phyloP scores from a whole-genome alignment of 1,140 invertebrate species.

The Drosophila funebris region DNA sequence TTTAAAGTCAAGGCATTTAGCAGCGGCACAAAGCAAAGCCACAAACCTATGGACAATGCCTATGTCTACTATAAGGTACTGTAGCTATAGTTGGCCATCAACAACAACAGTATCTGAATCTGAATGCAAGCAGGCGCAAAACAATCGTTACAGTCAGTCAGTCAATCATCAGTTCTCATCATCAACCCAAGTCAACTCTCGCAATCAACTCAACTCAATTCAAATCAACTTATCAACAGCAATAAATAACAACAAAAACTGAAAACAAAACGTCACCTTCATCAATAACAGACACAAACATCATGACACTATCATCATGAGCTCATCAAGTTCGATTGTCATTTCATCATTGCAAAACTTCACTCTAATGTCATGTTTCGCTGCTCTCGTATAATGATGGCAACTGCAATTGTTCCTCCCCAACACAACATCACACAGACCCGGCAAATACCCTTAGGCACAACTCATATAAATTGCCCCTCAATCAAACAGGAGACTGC shows the following conservation, averaged over 20 bases:
- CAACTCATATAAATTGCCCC: conserved; percentile 18
- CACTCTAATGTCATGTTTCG: conserved; percentile 21
- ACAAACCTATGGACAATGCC: conserved; percentile 83
- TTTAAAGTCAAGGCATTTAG: conserved; percentile 62
- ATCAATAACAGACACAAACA: conserved; percentile 25
- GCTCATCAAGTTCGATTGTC: conserved; percentile 28
- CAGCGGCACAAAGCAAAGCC: conserved; percentile 42
- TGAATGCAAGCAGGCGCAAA: conserved; percentile 17
- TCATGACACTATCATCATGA: background rate
- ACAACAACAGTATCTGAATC: conserved; percentile 2
- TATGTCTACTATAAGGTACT: conserved; percentile 84
- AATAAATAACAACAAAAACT: conserved; percentile 31
- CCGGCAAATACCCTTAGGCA: background rate
- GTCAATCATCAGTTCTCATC: conserved; percentile 29
- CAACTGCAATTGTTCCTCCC: conserved; percentile 4
- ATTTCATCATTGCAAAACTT: conserved; percentile 35
- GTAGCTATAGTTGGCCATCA: conserved; percentile 47
- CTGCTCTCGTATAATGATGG: no score
- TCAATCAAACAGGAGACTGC: conserved; percentile 23
- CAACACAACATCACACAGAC: background rate
- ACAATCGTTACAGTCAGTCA: conserved; percentile 34
- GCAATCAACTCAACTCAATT: conserved; percentile 21
- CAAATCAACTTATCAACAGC: conserved; percentile 35
- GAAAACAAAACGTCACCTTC: conserved; percentile 19
- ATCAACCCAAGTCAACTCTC: background rate